Evolutionary conservation across 2,888 invertebrate genomes (phyloP).

Genomic region (Zaprionus bogoriensis): DNA sequence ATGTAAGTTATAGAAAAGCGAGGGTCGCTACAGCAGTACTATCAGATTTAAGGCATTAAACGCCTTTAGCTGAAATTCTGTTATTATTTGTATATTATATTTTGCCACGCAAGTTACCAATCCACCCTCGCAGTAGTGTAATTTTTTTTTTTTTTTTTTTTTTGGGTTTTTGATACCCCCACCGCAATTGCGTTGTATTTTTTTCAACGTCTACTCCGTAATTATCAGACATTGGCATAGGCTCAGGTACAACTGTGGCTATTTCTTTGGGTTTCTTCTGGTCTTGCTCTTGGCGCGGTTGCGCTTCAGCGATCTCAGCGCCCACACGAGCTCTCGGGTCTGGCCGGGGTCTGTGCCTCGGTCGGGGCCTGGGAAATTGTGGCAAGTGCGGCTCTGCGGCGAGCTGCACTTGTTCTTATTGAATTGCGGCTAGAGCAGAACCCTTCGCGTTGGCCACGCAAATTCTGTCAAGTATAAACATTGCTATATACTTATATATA

Average conservation of each 20-base stretch:
- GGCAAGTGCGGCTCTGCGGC: slow-evolving; percentile 9
- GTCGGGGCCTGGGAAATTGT: slow-evolving; percentile 1
- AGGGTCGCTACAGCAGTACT: slow-evolving; percentile 5
- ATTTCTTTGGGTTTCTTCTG: slow-evolving; percentile 23
- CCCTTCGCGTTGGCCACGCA: slow-evolving; percentile 60
- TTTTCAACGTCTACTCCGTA: slow-evolving; percentile 23
- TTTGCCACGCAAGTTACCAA: no score
- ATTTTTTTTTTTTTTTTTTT: no score
- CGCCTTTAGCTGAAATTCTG: background rate
- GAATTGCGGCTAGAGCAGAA: slow-evolving; percentile 39
- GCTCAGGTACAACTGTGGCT: slow-evolving; percentile 14
- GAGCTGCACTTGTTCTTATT: slow-evolving; percentile 61
- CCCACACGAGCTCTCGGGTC: slow-evolving; percentile 53
- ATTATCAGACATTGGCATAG: slow-evolving; percentile 36
- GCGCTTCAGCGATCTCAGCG: slow-evolving; percentile 60
- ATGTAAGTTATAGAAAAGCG: slow-evolving; percentile 21
- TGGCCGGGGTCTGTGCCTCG: slow-evolving; percentile 42
- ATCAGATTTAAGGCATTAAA: background rate
- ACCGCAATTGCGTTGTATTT: slow-evolving; percentile 14
- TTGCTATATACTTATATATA: background rate
- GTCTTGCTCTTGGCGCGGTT: slow-evolving; percentile 47
- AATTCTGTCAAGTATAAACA: slow-evolving; percentile 40
- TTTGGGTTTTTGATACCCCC: background rate
- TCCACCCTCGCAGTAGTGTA: slow-evolving; percentile 32
- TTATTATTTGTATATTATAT: background rate